Percentiles rank a stretch among this genome's conserved stretches.
These are phyloP conservation scores for Eupelmus urozonus DNA, from an alignment of 2,888 invertebrate species.

Conservation along the genomic window DNA sequence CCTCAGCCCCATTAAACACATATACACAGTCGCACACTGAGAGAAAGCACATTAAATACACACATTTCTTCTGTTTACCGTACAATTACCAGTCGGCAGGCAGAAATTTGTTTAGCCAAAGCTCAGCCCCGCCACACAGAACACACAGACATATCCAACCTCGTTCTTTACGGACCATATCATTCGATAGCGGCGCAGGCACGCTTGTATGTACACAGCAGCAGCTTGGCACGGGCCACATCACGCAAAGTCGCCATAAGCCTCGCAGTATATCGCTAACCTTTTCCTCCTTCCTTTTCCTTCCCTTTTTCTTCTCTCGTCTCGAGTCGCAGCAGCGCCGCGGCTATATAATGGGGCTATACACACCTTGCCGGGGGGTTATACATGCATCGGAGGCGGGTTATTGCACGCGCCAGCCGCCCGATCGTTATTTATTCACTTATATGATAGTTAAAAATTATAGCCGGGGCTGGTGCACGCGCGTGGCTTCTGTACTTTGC, in stretches of 20 bases:
- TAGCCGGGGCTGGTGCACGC: slow-evolving; percentile 1
- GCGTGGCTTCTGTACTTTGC: background rate
- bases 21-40: too few species aligned
- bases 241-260: slow-evolving; percentile 58
- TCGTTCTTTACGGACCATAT: slow-evolving; percentile 13
- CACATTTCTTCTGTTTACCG: background rate
- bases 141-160: too few species aligned
- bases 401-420: slow-evolving; percentile 29
- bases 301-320: background rate
- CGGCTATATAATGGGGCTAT: slow-evolving; percentile 5
- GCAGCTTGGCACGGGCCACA: background rate
- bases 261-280: slow-evolving; percentile 7
- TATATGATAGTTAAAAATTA: slow-evolving; percentile 59
- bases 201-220: background rate
- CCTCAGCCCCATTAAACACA: too few species aligned
- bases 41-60: background rate
- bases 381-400: slow-evolving; percentile 39
- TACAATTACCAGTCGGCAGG: too few species aligned
- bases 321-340: background rate
- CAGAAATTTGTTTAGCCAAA: too few species aligned
- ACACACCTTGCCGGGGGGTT: slow-evolving; percentile 18
- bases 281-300: background rate
- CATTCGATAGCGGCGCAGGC: background rate
- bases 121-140: too few species aligned
- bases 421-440: slow-evolving; percentile 61